Percentiles rank a stretch among this genome's conserved stretches.
Conservation (phyloP, 1,140 invertebrate genomes). For the Aphaenogaster floridana region DNA sequence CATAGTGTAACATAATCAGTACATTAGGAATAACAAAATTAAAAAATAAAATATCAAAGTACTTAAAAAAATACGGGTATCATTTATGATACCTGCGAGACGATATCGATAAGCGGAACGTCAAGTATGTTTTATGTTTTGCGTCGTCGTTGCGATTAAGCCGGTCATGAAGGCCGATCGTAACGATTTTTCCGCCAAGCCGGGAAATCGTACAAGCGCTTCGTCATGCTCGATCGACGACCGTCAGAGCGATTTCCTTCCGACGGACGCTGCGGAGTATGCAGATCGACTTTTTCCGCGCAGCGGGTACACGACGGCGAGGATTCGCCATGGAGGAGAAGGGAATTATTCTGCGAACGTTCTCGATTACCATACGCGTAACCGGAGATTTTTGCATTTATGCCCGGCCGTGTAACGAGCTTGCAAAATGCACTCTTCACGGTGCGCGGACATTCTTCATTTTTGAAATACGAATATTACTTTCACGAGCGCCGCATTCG, state of each 20-base stretch:
- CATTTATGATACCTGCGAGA: background rate
- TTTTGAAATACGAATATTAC: conserved; percentile 57
- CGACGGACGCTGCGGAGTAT: conserved; percentile 59
- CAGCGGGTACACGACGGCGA: conserved; percentile 30
- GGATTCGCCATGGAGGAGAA: conserved; percentile 46
- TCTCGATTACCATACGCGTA: conserved; percentile 63
- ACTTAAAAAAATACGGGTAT: background rate
- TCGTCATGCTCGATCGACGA: conserved; percentile 62
- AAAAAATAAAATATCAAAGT: background rate
- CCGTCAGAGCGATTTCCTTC: conserved; percentile 61
- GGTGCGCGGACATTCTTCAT: conserved; percentile 35
- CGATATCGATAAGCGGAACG: background rate
- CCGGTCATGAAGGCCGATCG: conserved; percentile 16
- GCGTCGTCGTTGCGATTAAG: conserved; percentile 14
- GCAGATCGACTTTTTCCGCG: conserved; percentile 61
- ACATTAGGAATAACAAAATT: background rate
- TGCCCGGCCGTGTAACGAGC: conserved; percentile 49
- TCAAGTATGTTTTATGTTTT: background rate
- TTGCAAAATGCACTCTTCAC: conserved; percentile 50
- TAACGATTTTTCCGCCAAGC: conserved; percentile 50
- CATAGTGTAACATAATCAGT: background rate
- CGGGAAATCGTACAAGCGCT: conserved; percentile 57
- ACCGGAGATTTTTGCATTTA: conserved; percentile 60
- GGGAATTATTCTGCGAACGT: conserved; percentile 47
- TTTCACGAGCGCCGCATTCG: conserved; percentile 53